phyloP scores from a whole-genome alignment of 1,140 invertebrate species.

The Spodoptera litura region DNA sequence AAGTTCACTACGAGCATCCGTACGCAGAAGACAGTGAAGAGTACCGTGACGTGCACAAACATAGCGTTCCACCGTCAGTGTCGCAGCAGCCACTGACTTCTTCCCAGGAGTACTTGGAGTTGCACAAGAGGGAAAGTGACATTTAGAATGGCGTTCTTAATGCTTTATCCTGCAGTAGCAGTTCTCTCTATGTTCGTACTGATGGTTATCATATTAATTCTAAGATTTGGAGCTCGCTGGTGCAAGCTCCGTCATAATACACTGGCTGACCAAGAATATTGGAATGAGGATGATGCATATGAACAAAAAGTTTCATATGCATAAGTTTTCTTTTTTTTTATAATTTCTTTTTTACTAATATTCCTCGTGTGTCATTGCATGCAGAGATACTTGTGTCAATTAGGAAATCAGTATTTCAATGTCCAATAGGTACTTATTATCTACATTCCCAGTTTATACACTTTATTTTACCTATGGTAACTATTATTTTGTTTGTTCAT shows the following conservation, averaged over 20 bases:
- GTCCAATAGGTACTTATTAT: too few relatives aligned
- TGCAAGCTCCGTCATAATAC: constrained; percentile 90
- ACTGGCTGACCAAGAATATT: constrained; percentile 76
- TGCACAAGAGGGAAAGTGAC: constrained; percentile 93
- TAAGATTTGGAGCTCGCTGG: constrained; percentile 90
- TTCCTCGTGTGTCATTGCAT: neutral
- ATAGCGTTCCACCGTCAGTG: constrained; percentile 64
- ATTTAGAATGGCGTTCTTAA: constrained; percentile 92
- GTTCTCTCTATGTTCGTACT: constrained; percentile 91
- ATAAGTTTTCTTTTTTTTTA: constrained; percentile 39
- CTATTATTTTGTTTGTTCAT: too few relatives aligned
- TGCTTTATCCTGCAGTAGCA: constrained; percentile 91
- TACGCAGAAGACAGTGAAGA: constrained; percentile 62
- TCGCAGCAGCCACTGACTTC: constrained; percentile 77
- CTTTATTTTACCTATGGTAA: too few relatives aligned
- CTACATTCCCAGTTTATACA: too few relatives aligned
- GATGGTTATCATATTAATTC: constrained; percentile 90
- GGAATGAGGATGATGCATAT: constrained; percentile 77
- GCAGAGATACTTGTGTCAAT: too few relatives aligned
- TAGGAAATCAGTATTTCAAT: too few relatives aligned
- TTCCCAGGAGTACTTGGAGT: constrained; percentile 90
- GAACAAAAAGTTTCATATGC: constrained; percentile 81
- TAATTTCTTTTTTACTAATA: too few relatives aligned
- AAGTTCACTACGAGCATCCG: constrained; percentile 65
- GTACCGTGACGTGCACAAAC: constrained; percentile 66